These are phyloP conservation scores for Pandion haliaetus DNA, from an alignment of 2,113 vertebrate genomes.

Conservation along the genomic window DNA sequence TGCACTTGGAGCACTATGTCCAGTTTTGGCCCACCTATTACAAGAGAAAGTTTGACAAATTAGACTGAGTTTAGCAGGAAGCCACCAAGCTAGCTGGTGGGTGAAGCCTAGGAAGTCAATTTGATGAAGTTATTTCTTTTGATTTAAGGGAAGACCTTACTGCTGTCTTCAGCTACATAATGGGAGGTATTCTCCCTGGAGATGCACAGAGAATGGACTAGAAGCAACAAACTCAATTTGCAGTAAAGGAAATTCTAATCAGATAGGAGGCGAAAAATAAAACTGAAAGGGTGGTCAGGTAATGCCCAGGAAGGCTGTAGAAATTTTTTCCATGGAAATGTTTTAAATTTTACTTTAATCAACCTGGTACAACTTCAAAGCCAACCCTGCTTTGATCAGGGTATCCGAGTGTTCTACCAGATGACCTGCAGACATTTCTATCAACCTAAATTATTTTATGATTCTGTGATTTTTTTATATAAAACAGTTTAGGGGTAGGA, in stretches of 20 bases:
- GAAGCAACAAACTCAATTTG: background rate
- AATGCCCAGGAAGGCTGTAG: background rate
- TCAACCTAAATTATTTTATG: background rate
- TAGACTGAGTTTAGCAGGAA: background rate
- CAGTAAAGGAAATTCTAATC: background rate
- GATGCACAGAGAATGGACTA: background rate
- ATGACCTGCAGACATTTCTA: background rate
- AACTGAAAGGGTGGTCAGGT: background rate
- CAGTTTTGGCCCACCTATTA: background rate
- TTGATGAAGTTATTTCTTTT: background rate
- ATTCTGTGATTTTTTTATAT: background rate
- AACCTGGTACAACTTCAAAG: background rate
- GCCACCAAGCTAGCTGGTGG: background rate
- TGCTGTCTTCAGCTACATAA: background rate
- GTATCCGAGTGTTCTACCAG: background rate
- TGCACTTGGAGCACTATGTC: background rate
- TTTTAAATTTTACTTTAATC: background rate
- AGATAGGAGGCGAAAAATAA: background rate
- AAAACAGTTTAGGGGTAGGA: background rate
- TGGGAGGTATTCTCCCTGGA: background rate
- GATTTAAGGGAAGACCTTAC: background rate
- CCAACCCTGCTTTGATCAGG: background rate
- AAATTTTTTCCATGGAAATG: background rate
- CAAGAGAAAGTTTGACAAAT: background rate
- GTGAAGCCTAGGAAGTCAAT: background rate